A percentile compares a stretch with the other conserved stretches of the same genome.
Evolutionary conservation across 2,797 vertebrate species (phyloP).

Genomic region (Gymnothorax reevesii): DNA sequence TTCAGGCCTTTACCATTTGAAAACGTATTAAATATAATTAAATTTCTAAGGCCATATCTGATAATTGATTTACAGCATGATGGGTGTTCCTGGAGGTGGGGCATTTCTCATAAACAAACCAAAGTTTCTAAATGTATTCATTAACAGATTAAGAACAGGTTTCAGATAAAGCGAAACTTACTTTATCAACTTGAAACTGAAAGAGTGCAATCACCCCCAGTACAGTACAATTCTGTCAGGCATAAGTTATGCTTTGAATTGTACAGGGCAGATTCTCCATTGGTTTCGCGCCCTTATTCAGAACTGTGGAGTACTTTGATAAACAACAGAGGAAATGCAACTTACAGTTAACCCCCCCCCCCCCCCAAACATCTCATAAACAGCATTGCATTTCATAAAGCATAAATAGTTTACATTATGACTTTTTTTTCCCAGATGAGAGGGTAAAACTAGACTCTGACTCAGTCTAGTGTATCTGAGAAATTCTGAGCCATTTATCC

Average conservation of each 20-base stretch:
- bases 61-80: background rate
- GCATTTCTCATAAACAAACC: background rate
- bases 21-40: background rate
- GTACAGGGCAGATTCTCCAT: background rate
- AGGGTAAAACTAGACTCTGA: conserved; percentile 23
- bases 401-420: background rate
- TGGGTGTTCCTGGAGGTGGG: background rate
- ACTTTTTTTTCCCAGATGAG: background rate
- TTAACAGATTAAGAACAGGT: background rate
- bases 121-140: background rate
- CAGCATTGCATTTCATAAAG: background rate
- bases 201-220: background rate
- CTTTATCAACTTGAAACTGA: background rate
- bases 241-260: background rate
- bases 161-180: conserved; percentile 11
- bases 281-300: background rate
- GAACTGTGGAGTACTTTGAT: too few relatives aligned
- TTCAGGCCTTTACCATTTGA: background rate
- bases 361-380: background rate
- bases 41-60: background rate
- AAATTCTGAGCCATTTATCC: background rate
- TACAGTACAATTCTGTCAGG: background rate
- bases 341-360: too few relatives aligned
- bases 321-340: too few relatives aligned
- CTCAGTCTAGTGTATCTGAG: conserved; percentile 15